A percentile compares a stretch with the other conserved stretches of the same genome.
Evolutionary conservation across 2,113 vertebrate species (phyloP).

Genomic region (Gila orcuttii): DNA sequence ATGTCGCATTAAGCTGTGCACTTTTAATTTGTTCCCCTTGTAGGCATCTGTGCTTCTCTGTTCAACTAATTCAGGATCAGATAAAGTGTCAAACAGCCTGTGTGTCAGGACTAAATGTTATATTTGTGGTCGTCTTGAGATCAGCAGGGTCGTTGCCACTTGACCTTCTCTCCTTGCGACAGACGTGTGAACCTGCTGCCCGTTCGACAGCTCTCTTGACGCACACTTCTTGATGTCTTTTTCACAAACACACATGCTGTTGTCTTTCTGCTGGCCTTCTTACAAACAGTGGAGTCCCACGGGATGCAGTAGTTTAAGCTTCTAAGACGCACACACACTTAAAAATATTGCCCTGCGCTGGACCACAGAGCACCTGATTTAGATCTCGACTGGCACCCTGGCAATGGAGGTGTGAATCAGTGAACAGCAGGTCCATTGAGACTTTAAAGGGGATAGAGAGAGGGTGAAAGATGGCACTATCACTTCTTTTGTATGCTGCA

Average conservation of each 20-base stretch:
- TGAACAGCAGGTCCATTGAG: constrained; percentile 26
- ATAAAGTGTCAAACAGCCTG: constrained; percentile 11
- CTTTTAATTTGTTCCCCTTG: neutral
- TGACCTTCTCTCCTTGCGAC: constrained; percentile 9
- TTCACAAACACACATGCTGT: neutral
- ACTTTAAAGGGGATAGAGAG: neutral
- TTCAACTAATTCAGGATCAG: constrained; percentile 10
- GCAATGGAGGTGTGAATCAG: constrained; percentile 16
- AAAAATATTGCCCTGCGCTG: neutral
- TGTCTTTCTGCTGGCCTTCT: neutral
- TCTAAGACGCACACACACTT: neutral
- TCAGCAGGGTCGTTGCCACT: constrained; percentile 17
- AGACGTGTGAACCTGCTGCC: constrained; percentile 28
- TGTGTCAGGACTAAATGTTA: constrained; percentile 8
- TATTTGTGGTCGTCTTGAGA: neutral
- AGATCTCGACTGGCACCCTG: constrained; percentile 16
- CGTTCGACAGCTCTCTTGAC: neutral
- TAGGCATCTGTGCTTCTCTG: constrained; percentile 7
- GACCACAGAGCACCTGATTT: constrained; percentile 12
- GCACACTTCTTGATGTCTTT: neutral
- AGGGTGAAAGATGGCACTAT: neutral
- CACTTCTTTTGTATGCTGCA: neutral
- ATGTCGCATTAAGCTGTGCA: neutral
- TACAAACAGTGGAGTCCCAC: neutral
- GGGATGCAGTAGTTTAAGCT: neutral